Percentiles rank a stretch among this genome's conserved stretches.
Conservation (phyloP, 2,113 vertebrate genomes). For the Dendrocopos noguchii region DNA sequence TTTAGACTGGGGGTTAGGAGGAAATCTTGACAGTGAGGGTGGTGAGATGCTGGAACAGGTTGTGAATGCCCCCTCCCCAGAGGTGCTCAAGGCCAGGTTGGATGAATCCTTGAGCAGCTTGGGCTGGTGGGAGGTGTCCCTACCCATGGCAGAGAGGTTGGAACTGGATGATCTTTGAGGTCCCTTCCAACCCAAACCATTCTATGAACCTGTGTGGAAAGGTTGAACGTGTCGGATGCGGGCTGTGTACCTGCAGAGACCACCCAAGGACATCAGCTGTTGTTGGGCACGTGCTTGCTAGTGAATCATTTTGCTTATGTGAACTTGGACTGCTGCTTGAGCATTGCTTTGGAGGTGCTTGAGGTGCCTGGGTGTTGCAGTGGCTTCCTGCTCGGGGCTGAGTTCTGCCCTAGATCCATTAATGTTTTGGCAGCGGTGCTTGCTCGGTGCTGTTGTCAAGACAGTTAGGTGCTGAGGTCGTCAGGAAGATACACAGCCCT, state of each 20-base stretch:
- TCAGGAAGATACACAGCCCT: not conserved
- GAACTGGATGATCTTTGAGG: too few relatives aligned
- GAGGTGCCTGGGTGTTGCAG: not conserved
- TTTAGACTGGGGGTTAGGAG: too few relatives aligned
- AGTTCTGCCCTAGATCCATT: not conserved
- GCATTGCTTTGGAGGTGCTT: not conserved
- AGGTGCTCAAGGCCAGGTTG: too few relatives aligned
- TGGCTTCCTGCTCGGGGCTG: not conserved
- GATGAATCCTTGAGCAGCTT: too few relatives aligned
- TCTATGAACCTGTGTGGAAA: fast-evolving
- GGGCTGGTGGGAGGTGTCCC: too few relatives aligned
- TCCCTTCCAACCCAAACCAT: too few relatives aligned
- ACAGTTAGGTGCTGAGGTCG: not conserved
- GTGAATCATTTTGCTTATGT: fast-evolving
- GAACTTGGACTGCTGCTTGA: not conserved
- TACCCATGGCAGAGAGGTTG: too few relatives aligned
- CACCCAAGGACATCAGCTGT: fast-evolving
- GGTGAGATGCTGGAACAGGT: too few relatives aligned
- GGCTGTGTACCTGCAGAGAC: not conserved
- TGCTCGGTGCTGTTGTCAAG: not conserved
- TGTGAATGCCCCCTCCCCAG: too few relatives aligned
- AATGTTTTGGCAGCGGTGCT: not conserved
- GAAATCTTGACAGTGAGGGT: too few relatives aligned
- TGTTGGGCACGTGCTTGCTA: not conserved
- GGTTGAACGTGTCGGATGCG: fast-evolving